phyloP scores from a whole-genome alignment of 64 coral and sea anemone species.

The Montipora foliosa region DNA sequence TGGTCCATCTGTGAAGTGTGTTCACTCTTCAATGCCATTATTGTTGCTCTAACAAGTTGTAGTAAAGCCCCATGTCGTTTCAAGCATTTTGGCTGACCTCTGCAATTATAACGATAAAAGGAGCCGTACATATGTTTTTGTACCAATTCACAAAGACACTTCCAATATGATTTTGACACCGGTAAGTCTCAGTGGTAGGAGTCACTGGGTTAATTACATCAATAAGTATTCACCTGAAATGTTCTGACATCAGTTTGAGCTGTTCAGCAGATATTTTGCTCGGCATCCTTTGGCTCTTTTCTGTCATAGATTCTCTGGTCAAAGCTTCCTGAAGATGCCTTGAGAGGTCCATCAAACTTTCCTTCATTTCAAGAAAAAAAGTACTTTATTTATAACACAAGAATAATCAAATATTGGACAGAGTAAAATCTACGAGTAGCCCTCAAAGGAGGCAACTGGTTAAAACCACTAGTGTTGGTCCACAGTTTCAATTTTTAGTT shows the following conservation, averaged over 20 bases:
- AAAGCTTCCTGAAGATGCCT: slow-evolving; percentile 80
- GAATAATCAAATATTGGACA: no score
- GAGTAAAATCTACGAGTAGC: no score
- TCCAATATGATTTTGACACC: no score
- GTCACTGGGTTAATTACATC: no score
- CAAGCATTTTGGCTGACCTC: slow-evolving; percentile 86
- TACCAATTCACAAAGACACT: neutral
- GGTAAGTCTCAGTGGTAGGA: no score
- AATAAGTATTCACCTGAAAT: slow-evolving; percentile 64
- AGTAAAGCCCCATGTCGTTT: slow-evolving; percentile 76
- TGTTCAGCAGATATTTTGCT: slow-evolving; percentile 78
- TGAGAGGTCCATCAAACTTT: slow-evolving; percentile 77
- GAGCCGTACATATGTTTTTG: no score
- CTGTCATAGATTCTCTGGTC: slow-evolving; percentile 67
- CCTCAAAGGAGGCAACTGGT: no score
- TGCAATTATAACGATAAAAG: neutral
- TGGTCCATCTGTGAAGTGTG: slow-evolving; percentile 57
- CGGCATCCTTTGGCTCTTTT: slow-evolving; percentile 48
- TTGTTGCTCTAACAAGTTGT: slow-evolving; percentile 89
- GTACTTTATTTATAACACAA: neutral
- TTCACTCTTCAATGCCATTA: slow-evolving; percentile 77
- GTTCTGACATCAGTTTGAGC: slow-evolving; percentile 67
- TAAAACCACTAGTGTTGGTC: no score
- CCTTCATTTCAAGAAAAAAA: slow-evolving; percentile 38
- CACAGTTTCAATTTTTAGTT: no score